A percentile compares a stretch with the other conserved stretches of the same genome.
These are phyloP conservation scores for Sebastes cheni DNA, from an alignment of 2,797 vertebrate genomes.

Conservation along the genomic window DNA sequence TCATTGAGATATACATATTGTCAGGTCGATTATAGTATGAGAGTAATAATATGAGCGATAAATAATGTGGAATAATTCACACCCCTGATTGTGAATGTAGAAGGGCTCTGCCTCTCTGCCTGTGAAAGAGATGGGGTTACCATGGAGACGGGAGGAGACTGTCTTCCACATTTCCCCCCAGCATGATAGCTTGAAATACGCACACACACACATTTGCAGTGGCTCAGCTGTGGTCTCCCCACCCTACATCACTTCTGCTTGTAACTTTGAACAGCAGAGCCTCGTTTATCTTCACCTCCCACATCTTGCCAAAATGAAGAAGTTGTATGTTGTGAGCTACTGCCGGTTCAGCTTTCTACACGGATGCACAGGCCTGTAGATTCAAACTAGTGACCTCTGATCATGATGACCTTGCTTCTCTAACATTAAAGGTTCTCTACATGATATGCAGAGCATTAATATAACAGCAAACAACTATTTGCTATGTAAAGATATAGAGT, in stretches of 20 bases:
- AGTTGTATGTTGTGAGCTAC: slow-evolving; percentile 4
- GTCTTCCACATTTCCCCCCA: slow-evolving; percentile 78
- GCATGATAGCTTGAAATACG: slow-evolving; percentile 67
- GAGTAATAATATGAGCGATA: slow-evolving; percentile 41
- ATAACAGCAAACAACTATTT: not conserved
- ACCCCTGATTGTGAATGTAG: slow-evolving; percentile 67
- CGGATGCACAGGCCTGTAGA: not conserved
- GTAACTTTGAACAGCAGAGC: slow-evolving; percentile 56
- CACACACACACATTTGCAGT: slow-evolving; percentile 43
- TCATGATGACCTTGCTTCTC: slow-evolving; percentile 7
- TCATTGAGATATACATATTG: slow-evolving; percentile 5
- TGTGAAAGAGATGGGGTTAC: slow-evolving; percentile 81
- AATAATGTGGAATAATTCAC: slow-evolving; percentile 69
- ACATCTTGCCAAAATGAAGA: slow-evolving; percentile 30
- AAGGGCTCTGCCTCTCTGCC: slow-evolving; percentile 68
- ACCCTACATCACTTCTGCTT: slow-evolving; percentile 43
- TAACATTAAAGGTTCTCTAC: not conserved
- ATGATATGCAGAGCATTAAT: not conserved
- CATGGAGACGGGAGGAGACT: slow-evolving; percentile 83
- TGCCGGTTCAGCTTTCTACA: not conserved
- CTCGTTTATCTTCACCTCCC: slow-evolving; percentile 38
- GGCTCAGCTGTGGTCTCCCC: slow-evolving; percentile 57
- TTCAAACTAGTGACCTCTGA: slow-evolving; percentile 4
- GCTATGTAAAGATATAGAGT: not conserved
- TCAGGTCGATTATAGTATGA: slow-evolving; percentile 12